These are phyloP conservation scores for Parnassius smintheus DNA, from an alignment of 2,888 invertebrate species.

Conservation along the genomic window DNA sequence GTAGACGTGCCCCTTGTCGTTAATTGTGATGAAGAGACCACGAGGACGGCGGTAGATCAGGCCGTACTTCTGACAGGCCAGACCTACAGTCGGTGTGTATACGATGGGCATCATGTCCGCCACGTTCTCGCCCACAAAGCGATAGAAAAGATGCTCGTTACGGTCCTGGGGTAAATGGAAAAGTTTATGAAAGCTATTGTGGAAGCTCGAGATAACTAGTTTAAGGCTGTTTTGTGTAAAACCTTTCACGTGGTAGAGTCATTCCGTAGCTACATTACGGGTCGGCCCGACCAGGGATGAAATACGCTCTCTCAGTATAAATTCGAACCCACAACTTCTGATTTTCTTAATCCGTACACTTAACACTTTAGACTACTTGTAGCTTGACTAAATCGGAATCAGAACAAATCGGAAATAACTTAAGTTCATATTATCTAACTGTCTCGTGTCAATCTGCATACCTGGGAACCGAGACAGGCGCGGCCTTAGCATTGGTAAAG, in stretches of 20 bases:
- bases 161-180: constrained; percentile 84
- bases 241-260: too few relatives aligned
- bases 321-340: too few relatives aligned
- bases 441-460: neutral
- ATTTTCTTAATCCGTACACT: too few relatives aligned
- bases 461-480: neutral
- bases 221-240: too few relatives aligned
- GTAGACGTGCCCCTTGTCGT: constrained; percentile 97
- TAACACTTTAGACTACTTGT: too few relatives aligned
- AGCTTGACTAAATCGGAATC: too few relatives aligned
- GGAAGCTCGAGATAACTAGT: too few relatives aligned
- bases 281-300: too few relatives aligned
- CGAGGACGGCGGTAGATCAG: constrained; percentile 94
- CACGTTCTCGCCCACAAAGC: constrained; percentile 92
- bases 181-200: neutral
- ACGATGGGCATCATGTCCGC: constrained; percentile 97
- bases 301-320: too few relatives aligned
- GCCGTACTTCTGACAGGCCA: constrained; percentile 98
- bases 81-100: constrained; percentile 99
- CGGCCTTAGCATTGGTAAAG: constrained; percentile 15
- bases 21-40: constrained; percentile 97
- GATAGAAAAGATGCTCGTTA: constrained; percentile 97
- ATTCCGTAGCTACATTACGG: too few relatives aligned
- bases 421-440: neutral
- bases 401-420: too few relatives aligned